Percentiles rank a stretch among this genome's conserved stretches.
These are phyloP conservation scores for Temnothorax rugatulus DNA, from an alignment of 2,888 invertebrate species.

Conservation along the genomic window DNA sequence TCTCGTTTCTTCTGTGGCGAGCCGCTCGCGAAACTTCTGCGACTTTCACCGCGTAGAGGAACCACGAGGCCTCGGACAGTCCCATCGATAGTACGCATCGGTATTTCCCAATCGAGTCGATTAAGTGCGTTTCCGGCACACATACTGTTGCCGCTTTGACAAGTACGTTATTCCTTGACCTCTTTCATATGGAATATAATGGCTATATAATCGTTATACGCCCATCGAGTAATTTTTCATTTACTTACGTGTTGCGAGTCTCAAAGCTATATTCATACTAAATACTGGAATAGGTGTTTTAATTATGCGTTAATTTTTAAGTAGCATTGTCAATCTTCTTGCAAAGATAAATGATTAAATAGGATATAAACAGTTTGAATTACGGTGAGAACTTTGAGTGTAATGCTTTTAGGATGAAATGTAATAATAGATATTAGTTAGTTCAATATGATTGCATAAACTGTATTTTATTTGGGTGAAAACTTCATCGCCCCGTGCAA, in stretches of 20 bases:
- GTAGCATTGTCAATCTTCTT: background rate
- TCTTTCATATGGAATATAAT: background rate
- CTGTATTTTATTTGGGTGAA: too few relatives aligned
- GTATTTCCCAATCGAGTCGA: slow-evolving; percentile 27
- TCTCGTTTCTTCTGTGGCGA: slow-evolving; percentile 19
- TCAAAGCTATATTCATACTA: background rate
- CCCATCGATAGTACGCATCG: slow-evolving; percentile 26
- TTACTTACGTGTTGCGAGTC: background rate
- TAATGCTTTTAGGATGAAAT: background rate
- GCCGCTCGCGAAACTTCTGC: slow-evolving; percentile 64
- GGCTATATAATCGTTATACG: background rate
- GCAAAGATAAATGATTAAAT: background rate
- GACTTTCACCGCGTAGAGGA: slow-evolving; percentile 68
- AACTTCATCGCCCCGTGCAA: too few relatives aligned
- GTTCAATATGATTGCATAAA: too few relatives aligned
- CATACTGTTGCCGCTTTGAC: background rate
- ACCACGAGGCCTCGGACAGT: slow-evolving; percentile 45
- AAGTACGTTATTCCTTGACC: background rate
- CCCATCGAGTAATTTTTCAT: background rate
- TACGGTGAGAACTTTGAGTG: background rate
- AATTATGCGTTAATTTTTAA: background rate
- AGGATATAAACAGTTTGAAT: background rate
- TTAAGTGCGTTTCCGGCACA: slow-evolving; percentile 24
- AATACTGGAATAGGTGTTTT: background rate
- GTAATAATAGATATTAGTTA: background rate